These are phyloP conservation scores for Choloepus didactylus DNA, from an alignment of 2,797 vertebrate species.

Conservation along the genomic window DNA sequence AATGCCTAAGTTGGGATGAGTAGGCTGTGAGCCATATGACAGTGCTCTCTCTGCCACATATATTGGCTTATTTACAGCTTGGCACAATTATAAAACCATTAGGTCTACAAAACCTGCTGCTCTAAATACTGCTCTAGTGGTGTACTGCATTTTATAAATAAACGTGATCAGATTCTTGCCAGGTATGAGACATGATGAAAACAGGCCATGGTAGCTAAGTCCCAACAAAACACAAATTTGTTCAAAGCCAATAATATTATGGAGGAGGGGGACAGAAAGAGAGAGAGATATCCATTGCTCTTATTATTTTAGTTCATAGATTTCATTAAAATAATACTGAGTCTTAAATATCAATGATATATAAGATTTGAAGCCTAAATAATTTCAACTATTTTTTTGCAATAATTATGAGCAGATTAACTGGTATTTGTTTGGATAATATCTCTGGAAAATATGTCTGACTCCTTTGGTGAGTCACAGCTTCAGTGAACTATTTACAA, in stretches of 20 bases:
- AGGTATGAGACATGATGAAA: conserved; percentile 51
- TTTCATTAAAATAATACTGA: not conserved
- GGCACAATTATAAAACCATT: conserved; percentile 69
- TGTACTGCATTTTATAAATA: not conserved
- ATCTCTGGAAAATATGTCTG: not conserved
- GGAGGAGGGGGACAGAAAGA: fast-evolving
- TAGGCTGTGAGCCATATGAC: conserved; percentile 22
- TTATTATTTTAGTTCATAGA: not conserved
- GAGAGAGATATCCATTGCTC: not conserved
- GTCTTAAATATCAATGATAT: conserved; percentile 1
- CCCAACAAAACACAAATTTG: conserved; percentile 56
- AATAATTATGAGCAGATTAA: not conserved
- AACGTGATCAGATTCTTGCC: conserved; percentile 43
- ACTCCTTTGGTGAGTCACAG: not conserved
- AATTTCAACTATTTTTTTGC: not conserved
- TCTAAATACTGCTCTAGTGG: not conserved
- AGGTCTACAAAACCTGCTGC: not conserved
- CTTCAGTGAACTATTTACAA: not conserved
- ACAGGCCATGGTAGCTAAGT: conserved; percentile 33
- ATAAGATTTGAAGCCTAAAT: not conserved
- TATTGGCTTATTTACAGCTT: conserved; percentile 69
- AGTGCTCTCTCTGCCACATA: conserved; percentile 36
- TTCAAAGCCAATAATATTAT: not conserved
- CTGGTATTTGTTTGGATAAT: not conserved
- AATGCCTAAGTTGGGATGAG: conserved; percentile 15